Evolutionary conservation across 2,797 vertebrate genomes (phyloP).

Genomic region (Mionectes olivaceus): DNA sequence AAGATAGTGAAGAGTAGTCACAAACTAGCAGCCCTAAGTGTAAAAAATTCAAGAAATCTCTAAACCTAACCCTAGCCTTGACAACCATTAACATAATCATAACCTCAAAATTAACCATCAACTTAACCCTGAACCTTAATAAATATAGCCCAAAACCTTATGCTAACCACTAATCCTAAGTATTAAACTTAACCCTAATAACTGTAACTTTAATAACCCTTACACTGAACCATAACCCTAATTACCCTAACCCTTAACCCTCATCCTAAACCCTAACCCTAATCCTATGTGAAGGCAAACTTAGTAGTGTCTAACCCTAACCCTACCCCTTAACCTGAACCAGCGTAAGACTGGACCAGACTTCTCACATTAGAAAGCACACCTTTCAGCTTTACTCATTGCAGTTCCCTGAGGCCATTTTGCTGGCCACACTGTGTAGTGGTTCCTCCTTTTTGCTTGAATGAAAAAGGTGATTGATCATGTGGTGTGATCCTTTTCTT

Average conservation of each 20-base stretch:
- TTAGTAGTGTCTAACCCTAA: not conserved
- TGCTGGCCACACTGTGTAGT: not conserved
- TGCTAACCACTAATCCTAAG: not conserved
- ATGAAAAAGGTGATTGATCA: not conserved
- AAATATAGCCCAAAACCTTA: not conserved
- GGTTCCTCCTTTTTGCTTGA: not conserved
- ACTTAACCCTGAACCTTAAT: not conserved
- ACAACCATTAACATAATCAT: not conserved
- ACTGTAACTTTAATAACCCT: not conserved
- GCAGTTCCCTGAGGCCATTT: not conserved
- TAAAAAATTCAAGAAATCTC: not conserved
- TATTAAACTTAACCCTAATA: not conserved
- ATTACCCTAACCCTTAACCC: not conserved
- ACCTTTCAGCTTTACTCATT: not conserved
- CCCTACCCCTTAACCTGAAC: not conserved
- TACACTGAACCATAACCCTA: not conserved
- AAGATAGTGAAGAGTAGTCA: not conserved
- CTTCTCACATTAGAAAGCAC: not conserved
- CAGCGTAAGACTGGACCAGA: not conserved
- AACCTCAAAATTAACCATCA: not conserved
- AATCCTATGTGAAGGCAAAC: not conserved
- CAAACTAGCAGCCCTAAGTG: not conserved
- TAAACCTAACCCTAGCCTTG: not conserved
- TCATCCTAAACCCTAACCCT: not conserved
- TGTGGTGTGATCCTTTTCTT: not conserved